These are phyloP conservation scores for Podarcis siculus DNA, from an alignment of 2,797 vertebrate species.

Conservation along the genomic window DNA sequence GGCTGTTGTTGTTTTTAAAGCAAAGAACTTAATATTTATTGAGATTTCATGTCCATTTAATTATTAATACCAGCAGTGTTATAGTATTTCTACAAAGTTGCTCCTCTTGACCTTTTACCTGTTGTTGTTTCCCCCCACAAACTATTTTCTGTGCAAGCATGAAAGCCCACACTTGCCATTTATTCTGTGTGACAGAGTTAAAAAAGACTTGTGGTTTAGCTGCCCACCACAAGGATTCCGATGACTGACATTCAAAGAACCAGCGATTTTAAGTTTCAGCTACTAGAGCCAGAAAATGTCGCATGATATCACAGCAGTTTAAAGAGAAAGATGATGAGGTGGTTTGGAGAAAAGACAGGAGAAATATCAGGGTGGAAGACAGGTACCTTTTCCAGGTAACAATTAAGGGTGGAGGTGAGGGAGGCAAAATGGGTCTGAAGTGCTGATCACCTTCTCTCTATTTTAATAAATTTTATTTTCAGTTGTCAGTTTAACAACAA, in stretches of 20 bases:
- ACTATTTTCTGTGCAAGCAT: slow-evolving; percentile 57
- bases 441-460: too few species aligned
- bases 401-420: too few species aligned
- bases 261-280: slow-evolving; percentile 34
- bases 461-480: too few species aligned
- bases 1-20: slow-evolving; percentile 23
- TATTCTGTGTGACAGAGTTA: slow-evolving; percentile 67
- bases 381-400: too few species aligned
- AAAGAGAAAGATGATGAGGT: not conserved
- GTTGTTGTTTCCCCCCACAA: slow-evolving; percentile 34
- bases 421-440: too few species aligned
- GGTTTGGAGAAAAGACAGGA: not conserved
- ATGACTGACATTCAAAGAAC: slow-evolving; percentile 54
- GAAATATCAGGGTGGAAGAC: not conserved
- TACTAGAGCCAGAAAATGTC: not conserved
- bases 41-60: slow-evolving; percentile 79
- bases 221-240: slow-evolving; percentile 45
- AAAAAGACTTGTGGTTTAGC: slow-evolving; percentile 64
- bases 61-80: slow-evolving; percentile 87
- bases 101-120: slow-evolving; percentile 76
- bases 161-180: slow-evolving; percentile 62
- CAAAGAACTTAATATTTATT: slow-evolving; percentile 68
- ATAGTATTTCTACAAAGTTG: slow-evolving; percentile 77
- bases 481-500: too few species aligned
- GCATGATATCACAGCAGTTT: not conserved